phyloP scores from a whole-genome alignment of 92 coral and sea anemone genomes.

The Parazoanthus darwini region DNA sequence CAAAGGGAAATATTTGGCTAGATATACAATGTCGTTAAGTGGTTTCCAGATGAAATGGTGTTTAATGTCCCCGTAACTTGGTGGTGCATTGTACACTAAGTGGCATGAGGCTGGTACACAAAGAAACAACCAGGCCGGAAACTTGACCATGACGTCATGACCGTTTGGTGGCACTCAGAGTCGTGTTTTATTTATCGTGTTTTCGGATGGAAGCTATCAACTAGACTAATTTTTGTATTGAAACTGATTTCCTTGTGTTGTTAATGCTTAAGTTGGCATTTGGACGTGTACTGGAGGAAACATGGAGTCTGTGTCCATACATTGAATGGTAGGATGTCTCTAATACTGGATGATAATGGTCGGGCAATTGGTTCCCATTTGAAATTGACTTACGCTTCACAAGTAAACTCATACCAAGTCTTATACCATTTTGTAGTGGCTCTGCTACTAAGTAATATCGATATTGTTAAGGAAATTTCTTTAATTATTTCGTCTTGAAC shows the following conservation, averaged over 20 bases:
- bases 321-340: background rate
- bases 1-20: background rate
- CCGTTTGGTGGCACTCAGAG: constrained; percentile 1
- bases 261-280: background rate
- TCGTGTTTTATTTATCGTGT: constrained; percentile 28
- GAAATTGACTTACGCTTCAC: no score
- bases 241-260: background rate
- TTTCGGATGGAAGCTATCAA: background rate
- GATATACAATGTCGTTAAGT: background rate
- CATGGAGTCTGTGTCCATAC: background rate
- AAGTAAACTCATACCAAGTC: background rate
- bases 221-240: background rate
- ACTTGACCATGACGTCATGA: constrained; percentile 18
- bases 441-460: background rate
- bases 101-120: constrained; percentile 10
- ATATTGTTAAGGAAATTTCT: background rate
- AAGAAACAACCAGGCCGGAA: constrained; percentile 24
- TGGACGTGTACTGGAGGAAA: background rate
- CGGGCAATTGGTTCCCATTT: background rate
- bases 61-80: background rate
- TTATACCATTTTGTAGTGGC: background rate
- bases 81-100: constrained; percentile 31
- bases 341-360: no score
- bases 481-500: no score
- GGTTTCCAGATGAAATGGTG: background rate